Conservation (phyloP, 1,140 invertebrate genomes). For the Pachypsylla venusta region DNA sequence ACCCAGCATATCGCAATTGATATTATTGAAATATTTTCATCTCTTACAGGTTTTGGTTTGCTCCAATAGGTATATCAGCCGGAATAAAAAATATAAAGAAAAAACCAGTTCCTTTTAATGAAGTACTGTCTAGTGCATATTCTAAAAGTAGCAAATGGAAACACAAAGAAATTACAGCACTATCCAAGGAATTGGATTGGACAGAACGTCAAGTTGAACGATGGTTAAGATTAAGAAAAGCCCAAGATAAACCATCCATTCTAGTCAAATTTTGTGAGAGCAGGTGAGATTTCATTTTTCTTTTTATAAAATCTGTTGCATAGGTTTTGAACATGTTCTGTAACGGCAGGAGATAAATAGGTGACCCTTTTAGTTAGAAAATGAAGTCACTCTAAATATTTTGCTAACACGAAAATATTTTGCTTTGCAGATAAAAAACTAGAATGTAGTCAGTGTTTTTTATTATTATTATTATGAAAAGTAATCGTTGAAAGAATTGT, state of each 20-base stretch:
- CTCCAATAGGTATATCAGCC: slow-evolving; percentile 54
- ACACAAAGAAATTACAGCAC: slow-evolving; percentile 54
- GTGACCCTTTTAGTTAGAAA: no score
- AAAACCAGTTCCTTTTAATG: slow-evolving; percentile 53
- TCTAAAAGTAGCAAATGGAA: slow-evolving; percentile 44
- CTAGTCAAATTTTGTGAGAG: slow-evolving; percentile 86
- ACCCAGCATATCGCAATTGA: no score
- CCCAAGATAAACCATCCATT: slow-evolving; percentile 72
- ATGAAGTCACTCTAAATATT: no score
- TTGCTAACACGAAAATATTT: no score
- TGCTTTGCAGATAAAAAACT: no score
- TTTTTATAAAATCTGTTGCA: no score
- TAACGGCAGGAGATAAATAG: no score
- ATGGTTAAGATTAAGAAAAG: slow-evolving; percentile 67
- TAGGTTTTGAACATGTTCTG: no score
- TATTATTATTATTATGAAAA: no score
- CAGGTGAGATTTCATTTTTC: slow-evolving; percentile 32
- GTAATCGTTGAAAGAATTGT: no score
- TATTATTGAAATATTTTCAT: no score
- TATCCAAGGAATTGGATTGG: slow-evolving; percentile 76
- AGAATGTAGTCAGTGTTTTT: no score
- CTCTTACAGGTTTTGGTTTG: slow-evolving; percentile 62
- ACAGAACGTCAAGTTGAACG: slow-evolving; percentile 76
- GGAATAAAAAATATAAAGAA: slow-evolving; percentile 60
- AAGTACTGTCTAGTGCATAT: slow-evolving; percentile 56